Base-by-base conservation (phyloP, 2,888 invertebrate genomes). In the Priocnemis perturbator region DNA sequence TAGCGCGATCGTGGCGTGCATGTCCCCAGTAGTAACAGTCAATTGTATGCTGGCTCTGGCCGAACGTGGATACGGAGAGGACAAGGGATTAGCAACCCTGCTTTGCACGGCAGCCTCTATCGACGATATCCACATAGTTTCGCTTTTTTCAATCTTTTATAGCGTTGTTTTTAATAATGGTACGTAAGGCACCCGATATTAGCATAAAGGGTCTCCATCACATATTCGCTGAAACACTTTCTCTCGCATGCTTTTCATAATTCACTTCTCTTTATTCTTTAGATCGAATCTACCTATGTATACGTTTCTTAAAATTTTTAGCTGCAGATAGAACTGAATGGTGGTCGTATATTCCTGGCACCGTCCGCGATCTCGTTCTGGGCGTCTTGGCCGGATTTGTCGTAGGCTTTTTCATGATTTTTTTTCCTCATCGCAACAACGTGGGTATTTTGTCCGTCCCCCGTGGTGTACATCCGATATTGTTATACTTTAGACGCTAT, bases 101-200 rank as follows among this genome's bases (percentile, higher is more conserved):
- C 92, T 95, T 3, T 92, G 93, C 71, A 93, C 94, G 7, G 93
- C 94, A 0, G 91, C 93, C 15, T 93, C 94, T 70, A 90, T 95
- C 68, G 95, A 96, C 84, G 94, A 95, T 87, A 93, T 96, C 60
- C 90, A 94, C 62, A 93, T 95, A 60, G 94, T 95, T 74, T 94
- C 94, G 65, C 89, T 93, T 2, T 96, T 95, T 86, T 93, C 94
- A 20, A 91, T 95, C 45, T 88, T 92, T 60, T 90, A 93, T 60
- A 92, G 93, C 21, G 89, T 93, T 55, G 91, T 94, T 58, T 93
- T 94, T 81, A 90, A 92, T 58, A 90, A 91, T 77, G 37, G 37
- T 37, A 11, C 37, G 92, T 93, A 76, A 79, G 52, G 1, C 47
- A 50, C n/a, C 56, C 44, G 50, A 14, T 45, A 30, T 9, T 14